A percentile compares a stretch with the other conserved stretches of the same genome.
phyloP scores from a whole-genome alignment of 2,113 vertebrate genomes.

The Pardalotus punctatus region DNA sequence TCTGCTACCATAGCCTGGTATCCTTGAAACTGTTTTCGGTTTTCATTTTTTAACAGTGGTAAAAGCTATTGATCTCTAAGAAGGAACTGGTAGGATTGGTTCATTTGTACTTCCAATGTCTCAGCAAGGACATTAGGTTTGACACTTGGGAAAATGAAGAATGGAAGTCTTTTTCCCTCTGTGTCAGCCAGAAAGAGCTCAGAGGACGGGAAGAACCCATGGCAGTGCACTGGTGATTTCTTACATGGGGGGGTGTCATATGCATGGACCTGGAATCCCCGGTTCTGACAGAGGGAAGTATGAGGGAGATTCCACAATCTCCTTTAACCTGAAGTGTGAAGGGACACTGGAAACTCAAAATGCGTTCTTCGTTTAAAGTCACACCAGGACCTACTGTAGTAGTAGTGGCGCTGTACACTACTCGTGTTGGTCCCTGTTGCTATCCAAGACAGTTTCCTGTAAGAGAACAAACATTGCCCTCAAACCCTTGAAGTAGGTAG shows the following conservation, averaged over 20 bases:
- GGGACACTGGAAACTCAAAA: background rate
- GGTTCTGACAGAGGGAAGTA: background rate
- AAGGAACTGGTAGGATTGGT: background rate
- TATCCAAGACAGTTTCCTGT: background rate
- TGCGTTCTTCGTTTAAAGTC: background rate
- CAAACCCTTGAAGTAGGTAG: background rate
- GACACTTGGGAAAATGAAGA: background rate
- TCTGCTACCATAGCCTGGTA: background rate
- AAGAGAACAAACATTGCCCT: background rate
- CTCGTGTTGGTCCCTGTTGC: background rate
- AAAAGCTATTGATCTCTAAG: background rate
- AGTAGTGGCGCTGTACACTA: background rate
- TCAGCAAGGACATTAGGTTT: background rate
- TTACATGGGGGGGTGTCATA: accelerated
- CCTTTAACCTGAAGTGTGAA: background rate
- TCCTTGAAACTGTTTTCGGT: background rate
- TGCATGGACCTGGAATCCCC: background rate
- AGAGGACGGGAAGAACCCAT: background rate
- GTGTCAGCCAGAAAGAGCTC: background rate
- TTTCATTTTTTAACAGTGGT: background rate
- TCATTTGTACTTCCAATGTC: background rate
- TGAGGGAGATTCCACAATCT: background rate
- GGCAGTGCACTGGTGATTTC: background rate
- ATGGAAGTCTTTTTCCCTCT: background rate
- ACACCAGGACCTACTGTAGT: background rate